These are phyloP conservation scores for Sclerurus mexicanus DNA, from an alignment of 2,113 vertebrate species.

Conservation along the genomic window DNA sequence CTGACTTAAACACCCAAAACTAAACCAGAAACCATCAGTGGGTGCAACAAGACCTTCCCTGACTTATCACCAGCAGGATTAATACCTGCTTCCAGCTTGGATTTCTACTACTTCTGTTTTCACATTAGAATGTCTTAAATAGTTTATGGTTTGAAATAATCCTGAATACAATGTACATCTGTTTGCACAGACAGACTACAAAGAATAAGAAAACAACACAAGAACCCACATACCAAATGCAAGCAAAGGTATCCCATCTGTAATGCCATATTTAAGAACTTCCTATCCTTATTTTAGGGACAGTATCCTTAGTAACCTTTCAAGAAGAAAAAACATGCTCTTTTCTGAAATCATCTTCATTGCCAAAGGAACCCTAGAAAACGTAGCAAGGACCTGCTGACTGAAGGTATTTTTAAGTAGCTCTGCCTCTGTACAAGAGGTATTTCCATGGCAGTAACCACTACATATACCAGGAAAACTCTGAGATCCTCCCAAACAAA, in stretches of 20 bases:
- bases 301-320: background rate
- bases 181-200: background rate
- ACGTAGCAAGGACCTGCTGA: background rate
- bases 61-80: background rate
- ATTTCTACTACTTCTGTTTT: background rate
- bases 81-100: background rate
- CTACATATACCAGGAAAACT: background rate
- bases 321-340: background rate
- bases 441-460: background rate
- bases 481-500: background rate
- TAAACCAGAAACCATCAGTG: background rate
- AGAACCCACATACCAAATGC: background rate
- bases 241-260: background rate
- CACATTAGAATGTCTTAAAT: background rate
- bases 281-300: background rate
- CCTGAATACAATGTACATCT: background rate
- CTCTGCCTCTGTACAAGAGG: background rate
- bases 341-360: background rate
- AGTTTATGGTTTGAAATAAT: conserved; percentile 16
- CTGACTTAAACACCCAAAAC: background rate
- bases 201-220: background rate
- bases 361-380: background rate
- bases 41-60: background rate
- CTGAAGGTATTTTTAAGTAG: background rate
- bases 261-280: background rate